A percentile compares a stretch with the other conserved stretches of the same genome.
Evolutionary conservation across 2,113 vertebrate species (phyloP).

Genomic region (Pseudopodoces humilis): DNA sequence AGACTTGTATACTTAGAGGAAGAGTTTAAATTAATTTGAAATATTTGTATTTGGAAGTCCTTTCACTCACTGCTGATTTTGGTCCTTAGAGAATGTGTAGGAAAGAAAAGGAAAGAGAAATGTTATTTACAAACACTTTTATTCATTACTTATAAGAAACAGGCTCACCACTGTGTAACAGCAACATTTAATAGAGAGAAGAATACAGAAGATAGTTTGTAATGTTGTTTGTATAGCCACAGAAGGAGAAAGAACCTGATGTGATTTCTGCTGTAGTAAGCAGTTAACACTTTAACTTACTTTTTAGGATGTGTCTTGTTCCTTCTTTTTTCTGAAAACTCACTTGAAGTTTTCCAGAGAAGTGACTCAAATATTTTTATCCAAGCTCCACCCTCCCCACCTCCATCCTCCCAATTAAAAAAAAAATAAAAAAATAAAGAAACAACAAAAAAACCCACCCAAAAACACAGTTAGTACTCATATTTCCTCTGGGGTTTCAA

Average conservation of each 20-base stretch:
- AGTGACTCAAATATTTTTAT: not conserved
- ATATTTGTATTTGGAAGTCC: not conserved
- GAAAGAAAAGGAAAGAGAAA: not conserved
- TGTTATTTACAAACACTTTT: not conserved
- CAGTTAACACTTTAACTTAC: not conserved
- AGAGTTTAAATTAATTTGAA: not conserved
- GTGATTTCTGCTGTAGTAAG: not conserved
- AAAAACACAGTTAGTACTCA: not conserved
- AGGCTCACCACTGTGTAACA: not conserved
- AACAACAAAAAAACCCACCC: not conserved
- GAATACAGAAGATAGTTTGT: not conserved
- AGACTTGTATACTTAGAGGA: not conserved
- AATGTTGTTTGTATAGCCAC: not conserved
- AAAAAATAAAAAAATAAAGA: not conserved
- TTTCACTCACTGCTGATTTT: not conserved
- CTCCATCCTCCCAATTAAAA: fast-evolving
- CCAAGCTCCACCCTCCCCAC: fast-evolving
- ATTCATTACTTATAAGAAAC: not conserved
- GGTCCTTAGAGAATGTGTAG: not conserved
- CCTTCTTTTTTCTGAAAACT: not conserved
- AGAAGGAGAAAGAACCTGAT: not conserved
- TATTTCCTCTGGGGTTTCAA: not conserved
- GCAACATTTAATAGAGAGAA: not conserved
- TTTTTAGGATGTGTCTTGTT: not conserved
- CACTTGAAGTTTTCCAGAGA: not conserved